These are phyloP conservation scores for Prunella himalayana DNA, from an alignment of 2,113 vertebrate species.

Conservation along the genomic window DNA sequence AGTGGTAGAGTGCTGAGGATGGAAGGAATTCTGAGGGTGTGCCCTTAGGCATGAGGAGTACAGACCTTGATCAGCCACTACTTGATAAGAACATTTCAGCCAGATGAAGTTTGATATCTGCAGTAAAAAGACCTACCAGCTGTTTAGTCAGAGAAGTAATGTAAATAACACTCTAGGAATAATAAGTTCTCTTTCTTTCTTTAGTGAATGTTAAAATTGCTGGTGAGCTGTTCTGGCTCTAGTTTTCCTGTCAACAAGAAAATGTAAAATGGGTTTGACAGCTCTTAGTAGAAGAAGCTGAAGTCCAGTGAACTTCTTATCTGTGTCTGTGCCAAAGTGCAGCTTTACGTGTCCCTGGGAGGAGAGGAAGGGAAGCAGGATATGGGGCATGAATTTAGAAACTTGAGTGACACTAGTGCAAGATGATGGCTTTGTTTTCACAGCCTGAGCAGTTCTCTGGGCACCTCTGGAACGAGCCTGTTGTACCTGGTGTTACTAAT, in stretches of 20 bases:
- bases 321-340: background rate
- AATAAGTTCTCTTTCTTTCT: background rate
- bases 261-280: background rate
- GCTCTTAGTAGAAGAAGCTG: background rate
- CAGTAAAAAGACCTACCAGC: background rate
- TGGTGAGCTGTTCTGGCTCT: background rate
- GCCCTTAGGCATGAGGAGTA: background rate
- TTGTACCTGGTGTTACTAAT: accelerated
- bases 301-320: background rate
- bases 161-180: background rate
- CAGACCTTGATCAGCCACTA: background rate
- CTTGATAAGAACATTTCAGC: background rate
- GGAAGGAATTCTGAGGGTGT: background rate
- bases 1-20: background rate
- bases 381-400: background rate
- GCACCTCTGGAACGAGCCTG: background rate
- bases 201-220: background rate
- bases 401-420: background rate
- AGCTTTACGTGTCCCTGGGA: background rate
- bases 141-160: background rate
- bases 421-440: background rate
- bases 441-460: background rate
- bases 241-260: background rate
- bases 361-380: background rate
- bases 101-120: background rate